Evolutionary conservation across 2,888 invertebrate genomes (phyloP).

Genomic region (Apodemia mormo): DNA sequence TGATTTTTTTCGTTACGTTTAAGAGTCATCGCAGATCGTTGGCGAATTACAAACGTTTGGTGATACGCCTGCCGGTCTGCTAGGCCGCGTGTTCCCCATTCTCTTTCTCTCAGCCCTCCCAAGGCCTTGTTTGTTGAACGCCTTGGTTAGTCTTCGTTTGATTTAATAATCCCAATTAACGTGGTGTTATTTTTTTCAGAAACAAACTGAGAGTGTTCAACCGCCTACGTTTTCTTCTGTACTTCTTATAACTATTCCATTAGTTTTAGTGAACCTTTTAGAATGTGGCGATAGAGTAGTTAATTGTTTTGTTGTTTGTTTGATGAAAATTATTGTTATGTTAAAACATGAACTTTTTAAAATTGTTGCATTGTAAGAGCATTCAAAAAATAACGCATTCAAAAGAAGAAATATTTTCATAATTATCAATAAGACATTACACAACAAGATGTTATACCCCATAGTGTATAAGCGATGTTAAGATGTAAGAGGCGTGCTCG

Average conservation of each 20-base stretch:
- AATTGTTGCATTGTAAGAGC: background rate
- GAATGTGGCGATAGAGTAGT: constrained; percentile 14
- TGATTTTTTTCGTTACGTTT: too few relatives aligned
- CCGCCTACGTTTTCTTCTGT: constrained; percentile 7
- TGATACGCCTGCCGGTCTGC: too few relatives aligned
- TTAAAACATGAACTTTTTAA: background rate
- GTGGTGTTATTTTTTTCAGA: background rate
- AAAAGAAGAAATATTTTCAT: constrained; percentile 15
- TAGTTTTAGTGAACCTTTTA: constrained; percentile 8
- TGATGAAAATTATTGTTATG: constrained; percentile 9
- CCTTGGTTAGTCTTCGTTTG: too few relatives aligned
- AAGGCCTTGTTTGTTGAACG: too few relatives aligned
- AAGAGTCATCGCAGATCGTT: too few relatives aligned
- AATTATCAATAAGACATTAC: constrained; percentile 2
- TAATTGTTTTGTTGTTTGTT: constrained; percentile 13
- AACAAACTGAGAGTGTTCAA: background rate
- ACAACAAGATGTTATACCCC: background rate
- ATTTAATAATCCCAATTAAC: too few relatives aligned
- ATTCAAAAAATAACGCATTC: background rate
- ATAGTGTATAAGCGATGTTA: background rate
- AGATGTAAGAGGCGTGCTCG: background rate
- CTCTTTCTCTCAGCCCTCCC: too few relatives aligned
- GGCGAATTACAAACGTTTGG: too few relatives aligned
- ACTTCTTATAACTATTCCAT: constrained; percentile 11
- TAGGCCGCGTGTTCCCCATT: too few relatives aligned